A percentile compares a stretch with the other conserved stretches of the same genome.
Evolutionary conservation across 1,140 invertebrate genomes (phyloP).

Genomic region (Teleopsis dalmanni): DNA sequence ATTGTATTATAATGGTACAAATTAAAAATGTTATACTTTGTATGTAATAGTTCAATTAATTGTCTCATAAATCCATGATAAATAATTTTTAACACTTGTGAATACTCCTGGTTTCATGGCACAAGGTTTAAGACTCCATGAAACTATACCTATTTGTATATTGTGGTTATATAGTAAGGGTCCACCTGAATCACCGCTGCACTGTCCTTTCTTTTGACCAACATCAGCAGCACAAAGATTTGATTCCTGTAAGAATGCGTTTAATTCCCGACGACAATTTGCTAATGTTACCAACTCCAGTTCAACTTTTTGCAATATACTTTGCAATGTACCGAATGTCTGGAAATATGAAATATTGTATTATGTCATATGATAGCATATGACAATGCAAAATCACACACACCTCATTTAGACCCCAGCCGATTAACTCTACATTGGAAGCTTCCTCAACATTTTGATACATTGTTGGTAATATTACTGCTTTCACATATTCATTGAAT

Average conservation of each 20-base stretch:
- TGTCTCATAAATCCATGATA: conserved; percentile 41
- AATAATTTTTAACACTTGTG: conserved; percentile 45
- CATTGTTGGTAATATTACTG: conserved; percentile 22
- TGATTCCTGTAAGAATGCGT: conserved; percentile 20
- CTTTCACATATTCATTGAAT: background rate
- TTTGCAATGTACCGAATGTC: conserved; percentile 32
- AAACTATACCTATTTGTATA: conserved; percentile 43
- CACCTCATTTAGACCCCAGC: conserved; percentile 37
- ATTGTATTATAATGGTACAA: background rate
- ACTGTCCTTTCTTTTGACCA: conserved; percentile 41
- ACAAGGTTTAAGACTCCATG: conserved; percentile 46
- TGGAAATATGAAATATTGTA: conserved; percentile 14
- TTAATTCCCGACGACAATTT: conserved; percentile 31
- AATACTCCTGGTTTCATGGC: conserved; percentile 46
- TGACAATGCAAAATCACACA: background rate
- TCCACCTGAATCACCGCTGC: conserved; percentile 46
- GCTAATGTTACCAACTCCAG: conserved; percentile 30
- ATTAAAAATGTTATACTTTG: background rate
- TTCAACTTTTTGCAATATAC: conserved; percentile 35
- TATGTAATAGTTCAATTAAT: background rate
- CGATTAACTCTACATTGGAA: conserved; percentile 18
- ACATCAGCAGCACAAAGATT: conserved; percentile 40
- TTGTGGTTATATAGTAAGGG: conserved; percentile 35
- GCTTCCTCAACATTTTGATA: no score
- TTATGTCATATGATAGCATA: background rate